Base-by-base conservation (phyloP, 2,113 vertebrate genomes). In the Engraulis encrasicolus region DNA sequence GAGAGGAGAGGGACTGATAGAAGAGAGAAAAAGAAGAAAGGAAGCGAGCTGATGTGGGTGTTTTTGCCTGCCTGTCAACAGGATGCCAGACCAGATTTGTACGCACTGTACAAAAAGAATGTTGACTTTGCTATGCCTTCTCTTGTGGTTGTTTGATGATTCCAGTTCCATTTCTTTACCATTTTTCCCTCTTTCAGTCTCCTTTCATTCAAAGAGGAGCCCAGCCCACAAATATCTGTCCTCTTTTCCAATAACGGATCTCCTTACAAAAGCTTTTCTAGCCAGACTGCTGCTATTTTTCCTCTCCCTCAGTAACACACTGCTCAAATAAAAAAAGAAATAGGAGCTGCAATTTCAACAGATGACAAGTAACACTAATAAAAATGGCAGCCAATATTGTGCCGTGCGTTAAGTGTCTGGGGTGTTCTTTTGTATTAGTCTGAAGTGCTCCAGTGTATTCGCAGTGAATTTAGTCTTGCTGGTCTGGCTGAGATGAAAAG, bases 141-240 rank as follows among this genome's bases (percentile, higher is more conserved):
- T 74, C 34, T 34, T 74, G 27, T 74, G 66, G 66, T 27, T 74
- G 23, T 74, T 74, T 74, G 66, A 74, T 74, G 66, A 74, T 74
- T 74, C 31, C 14, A n/a, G 27, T 74, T 74, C 18, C 31, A 74
- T 23, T n/a, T 14, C 27, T 74, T 18, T 45, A 45, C 40, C 40
- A 45, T 45, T 74, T 74, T 74, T 31, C n/a, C n/a, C n/a, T n/a
- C 45, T 18, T 50, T 50, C 27, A 45, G 40, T 45, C 9, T 50
- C 23, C 27, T 23, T 50, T 74, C 23, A 31, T 74, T 74, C 34
- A 27, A 74, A 74, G 66, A 4, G 34, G 66, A 31, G 66, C 66
- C 31, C 34, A 31, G 66, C 66, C 31, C 34, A 31, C 31, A 14
- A 74, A 74, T 31, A 74, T 12, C 11, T 74, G 31, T 34, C 9